These are phyloP conservation scores for Misgurnus anguillicaudatus DNA, from an alignment of 2,113 vertebrate genomes.

Conservation along the genomic window DNA sequence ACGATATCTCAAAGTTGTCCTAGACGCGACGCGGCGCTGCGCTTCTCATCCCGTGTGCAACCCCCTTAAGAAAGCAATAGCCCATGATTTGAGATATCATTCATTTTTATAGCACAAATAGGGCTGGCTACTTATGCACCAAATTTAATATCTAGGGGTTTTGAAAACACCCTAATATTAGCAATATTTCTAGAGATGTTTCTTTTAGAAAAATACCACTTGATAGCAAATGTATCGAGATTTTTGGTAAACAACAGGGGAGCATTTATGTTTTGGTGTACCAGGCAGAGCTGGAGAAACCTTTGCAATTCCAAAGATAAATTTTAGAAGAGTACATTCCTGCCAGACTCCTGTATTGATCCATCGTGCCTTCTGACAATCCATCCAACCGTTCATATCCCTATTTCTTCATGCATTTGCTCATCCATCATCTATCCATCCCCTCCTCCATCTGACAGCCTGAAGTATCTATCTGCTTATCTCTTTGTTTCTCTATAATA, in stretches of 20 bases:
- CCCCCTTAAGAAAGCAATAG: no score
- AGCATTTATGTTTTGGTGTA: slow-evolving; percentile 33
- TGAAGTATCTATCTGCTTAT: slow-evolving; percentile 1
- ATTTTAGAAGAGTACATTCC: slow-evolving; percentile 2
- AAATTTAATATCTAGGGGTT: no score
- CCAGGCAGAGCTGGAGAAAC: neutral
- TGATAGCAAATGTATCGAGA: no score
- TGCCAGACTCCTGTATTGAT: slow-evolving; percentile 20
- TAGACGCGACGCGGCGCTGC: no score
- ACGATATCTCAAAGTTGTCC: no score
- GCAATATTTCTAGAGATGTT: no score
- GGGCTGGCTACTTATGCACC: no score
- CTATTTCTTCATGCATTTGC: neutral
- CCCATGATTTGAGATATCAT: no score
- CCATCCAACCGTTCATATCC: slow-evolving; percentile 1
- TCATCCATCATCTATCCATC: slow-evolving; percentile 13
- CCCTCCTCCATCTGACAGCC: slow-evolving; percentile 4
- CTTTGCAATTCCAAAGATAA: neutral
- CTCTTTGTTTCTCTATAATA: neutral
- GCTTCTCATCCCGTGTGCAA: no score
- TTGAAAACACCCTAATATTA: no score
- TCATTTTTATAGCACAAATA: no score
- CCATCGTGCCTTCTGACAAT: slow-evolving; percentile 7
- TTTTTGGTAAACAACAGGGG: neutral
- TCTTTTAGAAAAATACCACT: no score